Evolutionary conservation across 2,888 invertebrate species (phyloP).

Genomic region (Ypsolopha sequella): DNA sequence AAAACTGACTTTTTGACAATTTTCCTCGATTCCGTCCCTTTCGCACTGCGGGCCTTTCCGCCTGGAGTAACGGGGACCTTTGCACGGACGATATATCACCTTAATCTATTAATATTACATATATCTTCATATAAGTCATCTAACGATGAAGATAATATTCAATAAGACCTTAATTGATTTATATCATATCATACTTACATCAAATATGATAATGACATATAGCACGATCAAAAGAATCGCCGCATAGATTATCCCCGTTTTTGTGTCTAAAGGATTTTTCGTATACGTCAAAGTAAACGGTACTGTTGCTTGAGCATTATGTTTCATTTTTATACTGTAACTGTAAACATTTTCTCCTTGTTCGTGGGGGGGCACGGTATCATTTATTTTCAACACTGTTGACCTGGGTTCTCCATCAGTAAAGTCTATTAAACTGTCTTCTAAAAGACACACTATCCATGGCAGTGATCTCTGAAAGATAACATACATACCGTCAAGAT

Average conservation of each 20-base stretch:
- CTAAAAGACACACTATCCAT: constrained; percentile 70
- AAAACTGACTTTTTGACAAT: not conserved
- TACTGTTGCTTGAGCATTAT: constrained; percentile 7
- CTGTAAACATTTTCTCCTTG: not conserved
- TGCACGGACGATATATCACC: too few species aligned
- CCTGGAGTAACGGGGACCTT: too few species aligned
- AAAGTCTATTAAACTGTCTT: constrained; percentile 60
- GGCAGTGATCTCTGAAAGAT: constrained; percentile 39
- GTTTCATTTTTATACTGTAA: not conserved
- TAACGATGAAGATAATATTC: not conserved
- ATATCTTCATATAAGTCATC: not conserved
- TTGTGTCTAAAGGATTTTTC: constrained; percentile 69
- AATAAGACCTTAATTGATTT: not conserved
- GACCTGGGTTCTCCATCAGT: constrained; percentile 54
- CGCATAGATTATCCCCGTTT: constrained; percentile 76
- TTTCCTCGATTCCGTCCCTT: too few species aligned
- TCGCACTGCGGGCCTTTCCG: too few species aligned
- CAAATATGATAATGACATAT: constrained; percentile 83
- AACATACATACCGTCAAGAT: not conserved
- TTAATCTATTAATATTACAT: too few species aligned
- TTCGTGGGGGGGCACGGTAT: constrained; percentile 4
- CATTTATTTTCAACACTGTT: constrained; percentile 32
- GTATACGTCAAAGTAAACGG: constrained; percentile 49
- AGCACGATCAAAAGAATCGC: constrained; percentile 75
- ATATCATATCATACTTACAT: constrained; percentile 57